Evolutionary conservation across 2,888 invertebrate species (phyloP), one percentile per base, ranked within the genome.

Genomic region (Cataglyphis livida): DNA sequence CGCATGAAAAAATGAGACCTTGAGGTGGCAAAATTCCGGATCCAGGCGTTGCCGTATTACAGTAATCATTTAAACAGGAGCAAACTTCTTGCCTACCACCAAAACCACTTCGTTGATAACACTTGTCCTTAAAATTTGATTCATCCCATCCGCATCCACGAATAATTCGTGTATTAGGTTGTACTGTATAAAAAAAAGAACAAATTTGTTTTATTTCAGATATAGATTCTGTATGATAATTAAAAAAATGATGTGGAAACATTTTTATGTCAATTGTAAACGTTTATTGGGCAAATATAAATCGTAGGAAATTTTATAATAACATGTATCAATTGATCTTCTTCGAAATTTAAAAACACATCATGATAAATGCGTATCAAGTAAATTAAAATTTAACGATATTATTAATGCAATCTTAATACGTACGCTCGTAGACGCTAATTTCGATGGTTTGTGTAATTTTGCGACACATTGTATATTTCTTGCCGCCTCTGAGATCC

Each of bases 31-130:
- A 87, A 82, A 90, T 88, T 15, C 44, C 76, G 71, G 87, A 83
- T 74, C 88, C 89, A 61, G 93, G 90, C 64, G 90, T 92, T 76
- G 92, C 92, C 6, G 90, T 86, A 95, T 98, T 98, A 95, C 98
- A 98, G 88, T 96, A 96, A 92, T 98, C 97, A 76, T 96, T 95
- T 81, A 96, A 95, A 92, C 98, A 98, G 75, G 98, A 97, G 95
- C 98, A 98, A 32, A 98, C 98, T 94, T 98, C 97, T 94, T 98
- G 98, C 90, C 98, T 96, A 18, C 98, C 98, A 10, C 98, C 98
- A 92, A 98, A 98, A 38, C 98, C 98, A 75, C 98, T 97, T 88
- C 98, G 96, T 92, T 97, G 97, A 95, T 98, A 98, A 94, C 98
- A 98, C 78, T 96, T 96, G 84, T 97, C 96, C 94, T 96, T 96